These are phyloP conservation scores for Lemur catta DNA, from an alignment of 2,797 vertebrate genomes.

Conservation along the genomic window DNA sequence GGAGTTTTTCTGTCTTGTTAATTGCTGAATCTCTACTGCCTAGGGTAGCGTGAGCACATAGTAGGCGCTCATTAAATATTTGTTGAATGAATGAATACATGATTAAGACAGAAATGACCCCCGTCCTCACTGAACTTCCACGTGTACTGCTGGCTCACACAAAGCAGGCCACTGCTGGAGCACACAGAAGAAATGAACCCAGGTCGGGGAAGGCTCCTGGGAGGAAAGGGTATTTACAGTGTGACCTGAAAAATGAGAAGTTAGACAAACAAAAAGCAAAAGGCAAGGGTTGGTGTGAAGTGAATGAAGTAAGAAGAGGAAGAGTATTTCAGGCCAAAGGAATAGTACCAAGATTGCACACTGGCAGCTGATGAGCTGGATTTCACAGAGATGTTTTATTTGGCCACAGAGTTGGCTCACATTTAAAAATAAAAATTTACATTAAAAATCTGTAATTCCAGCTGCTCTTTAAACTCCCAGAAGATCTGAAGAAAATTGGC, in stretches of 20 bases:
- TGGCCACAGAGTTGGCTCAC: not conserved
- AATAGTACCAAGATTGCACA: not conserved
- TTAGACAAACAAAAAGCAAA: not conserved
- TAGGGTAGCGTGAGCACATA: not conserved
- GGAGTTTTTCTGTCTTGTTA: not conserved
- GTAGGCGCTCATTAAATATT: not conserved
- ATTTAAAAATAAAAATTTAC: not conserved
- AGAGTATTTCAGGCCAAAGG: not conserved
- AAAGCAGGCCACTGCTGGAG: not conserved
- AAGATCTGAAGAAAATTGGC: not conserved
- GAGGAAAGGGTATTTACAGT: not conserved
- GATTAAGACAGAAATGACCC: not conserved
- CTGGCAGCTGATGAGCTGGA: not conserved
- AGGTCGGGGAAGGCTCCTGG: not conserved
- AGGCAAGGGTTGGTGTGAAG: not conserved
- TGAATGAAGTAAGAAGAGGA: not conserved
- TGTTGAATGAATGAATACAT: not conserved
- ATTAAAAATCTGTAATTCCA: not conserved
- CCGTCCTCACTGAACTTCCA: not conserved
- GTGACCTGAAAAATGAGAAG: not conserved
- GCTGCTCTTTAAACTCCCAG: not conserved
- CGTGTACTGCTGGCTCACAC: accelerated
- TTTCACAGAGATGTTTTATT: not conserved
- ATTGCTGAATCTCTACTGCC: not conserved
- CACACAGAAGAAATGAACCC: not conserved